phyloP scores from a whole-genome alignment of 2,888 invertebrate genomes.

The Clusia tigrina region DNA sequence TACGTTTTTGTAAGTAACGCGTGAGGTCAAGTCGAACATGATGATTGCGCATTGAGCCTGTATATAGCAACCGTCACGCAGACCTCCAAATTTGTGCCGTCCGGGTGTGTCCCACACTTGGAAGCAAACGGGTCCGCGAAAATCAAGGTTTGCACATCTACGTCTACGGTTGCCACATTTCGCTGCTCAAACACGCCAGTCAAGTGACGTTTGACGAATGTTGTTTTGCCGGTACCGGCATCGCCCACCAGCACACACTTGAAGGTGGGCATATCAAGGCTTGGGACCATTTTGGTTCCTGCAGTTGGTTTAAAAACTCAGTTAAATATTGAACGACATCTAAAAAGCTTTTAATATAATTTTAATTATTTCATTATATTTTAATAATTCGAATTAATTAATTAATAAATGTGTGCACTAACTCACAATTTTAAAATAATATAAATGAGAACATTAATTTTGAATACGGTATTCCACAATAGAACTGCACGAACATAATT shows the following conservation, averaged over 20 bases:
- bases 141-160: slow-evolving; percentile 97
- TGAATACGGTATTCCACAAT: too few relatives aligned
- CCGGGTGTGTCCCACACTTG: slow-evolving; percentile 99
- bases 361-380: too few relatives aligned
- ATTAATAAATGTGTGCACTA: too few relatives aligned
- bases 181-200: slow-evolving; percentile 99
- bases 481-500: too few relatives aligned
- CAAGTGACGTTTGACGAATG: slow-evolving; percentile 98
- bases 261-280: slow-evolving; percentile 90
- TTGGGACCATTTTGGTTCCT: slow-evolving; percentile 79
- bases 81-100: slow-evolving; percentile 99
- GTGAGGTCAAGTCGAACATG: slow-evolving; percentile 99
- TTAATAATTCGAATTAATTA: too few relatives aligned
- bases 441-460: too few relatives aligned
- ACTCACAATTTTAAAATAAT: too few relatives aligned
- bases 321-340: too few relatives aligned
- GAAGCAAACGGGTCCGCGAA: slow-evolving; percentile 97
- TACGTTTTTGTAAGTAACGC: slow-evolving; percentile 99
- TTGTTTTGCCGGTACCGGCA: slow-evolving; percentile 99
- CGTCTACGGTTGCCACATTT: slow-evolving; percentile 98
- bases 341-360: too few relatives aligned
- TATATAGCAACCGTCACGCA: slow-evolving; percentile 99
- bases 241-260: slow-evolving; percentile 99
- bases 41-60: slow-evolving; percentile 97
- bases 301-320: too few relatives aligned